Base-by-base conservation (phyloP, 2,888 invertebrate species). In the Shargacucullia verbasci region DNA sequence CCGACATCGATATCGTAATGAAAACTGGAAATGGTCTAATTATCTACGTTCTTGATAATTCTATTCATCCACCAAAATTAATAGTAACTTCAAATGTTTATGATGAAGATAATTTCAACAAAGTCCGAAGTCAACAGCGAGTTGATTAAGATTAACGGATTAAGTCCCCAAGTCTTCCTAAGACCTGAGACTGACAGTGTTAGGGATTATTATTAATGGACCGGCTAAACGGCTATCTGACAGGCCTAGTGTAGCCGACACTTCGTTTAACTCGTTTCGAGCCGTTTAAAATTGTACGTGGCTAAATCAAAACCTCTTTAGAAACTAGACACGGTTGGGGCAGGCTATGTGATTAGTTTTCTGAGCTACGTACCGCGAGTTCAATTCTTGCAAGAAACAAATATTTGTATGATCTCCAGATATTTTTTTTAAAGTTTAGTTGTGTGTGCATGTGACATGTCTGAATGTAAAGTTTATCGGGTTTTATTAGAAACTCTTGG, bases 91-190 rank as follows among this genome's bases (percentile, higher is more conserved):
- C 33, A 59, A 67, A 55, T 59, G 43, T 60, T 70, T 66, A 61
- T 68, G 55, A 71, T 59, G 29, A 41, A 61, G 71, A 61, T 69
- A 68, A 62, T 68, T 69, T 67, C 44, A 59, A 73, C 63, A 67
- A 76, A 80, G 73, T 80, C 77, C 75, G 76, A 80, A 80, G 79
- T 85, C 83, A 83, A 81, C 79, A 73, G 68, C 72, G 74, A 80
- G 75, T 81, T 82, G 82, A 84, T 83, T 81, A 81, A 85, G 85
- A 85, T 86, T 82, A 84, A 84, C 82, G 73, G 81, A 76, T 79
- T 82, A 77, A 78, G 69, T 70, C 72, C 53, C 68, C 48, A 79
- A 80, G 79, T 68, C 79, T 81, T 80, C 75, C 62, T 78, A 73
- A 76, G 75, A 76, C 71, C 74, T 74, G 74, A 43, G 44, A 13